These are phyloP conservation scores for Sorex fumeus DNA, from an alignment of 2,113 vertebrate species.

Conservation along the genomic window DNA sequence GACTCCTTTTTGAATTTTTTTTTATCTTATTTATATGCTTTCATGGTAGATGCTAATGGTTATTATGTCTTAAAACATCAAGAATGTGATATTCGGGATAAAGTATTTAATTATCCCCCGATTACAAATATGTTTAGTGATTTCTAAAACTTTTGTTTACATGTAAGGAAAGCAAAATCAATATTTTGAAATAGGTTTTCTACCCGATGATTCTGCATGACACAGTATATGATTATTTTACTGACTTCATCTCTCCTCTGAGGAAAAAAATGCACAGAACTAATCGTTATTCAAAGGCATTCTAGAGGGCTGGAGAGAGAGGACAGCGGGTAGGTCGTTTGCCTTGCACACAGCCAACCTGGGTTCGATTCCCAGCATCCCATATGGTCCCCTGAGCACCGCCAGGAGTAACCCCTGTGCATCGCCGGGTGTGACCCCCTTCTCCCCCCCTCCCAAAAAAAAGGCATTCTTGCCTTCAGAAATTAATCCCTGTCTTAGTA, in stretches of 20 bases:
- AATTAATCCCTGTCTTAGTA: background rate
- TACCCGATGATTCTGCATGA: slow-evolving; percentile 11
- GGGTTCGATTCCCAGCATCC: no score
- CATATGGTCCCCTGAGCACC: no score
- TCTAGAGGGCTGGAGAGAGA: no score
- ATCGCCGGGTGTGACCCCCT: no score
- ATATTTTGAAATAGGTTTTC: slow-evolving; percentile 53
- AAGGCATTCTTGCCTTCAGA: slow-evolving; percentile 23
- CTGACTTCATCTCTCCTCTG: slow-evolving; percentile 42
- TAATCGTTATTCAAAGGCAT: slow-evolving; percentile 48
- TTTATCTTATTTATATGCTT: slow-evolving; percentile 10
- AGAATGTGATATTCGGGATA: slow-evolving; percentile 23
- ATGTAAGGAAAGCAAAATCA: slow-evolving; percentile 47
- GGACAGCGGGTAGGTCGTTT: no score
- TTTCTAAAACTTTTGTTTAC: slow-evolving; percentile 59
- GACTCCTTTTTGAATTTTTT: slow-evolving; percentile 13
- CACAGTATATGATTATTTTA: background rate
- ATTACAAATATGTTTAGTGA: slow-evolving; percentile 25
- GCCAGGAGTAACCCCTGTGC: no score
- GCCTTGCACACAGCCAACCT: no score
- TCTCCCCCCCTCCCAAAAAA: no score
- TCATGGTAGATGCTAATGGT: slow-evolving; percentile 22
- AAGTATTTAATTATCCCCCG: slow-evolving; percentile 51
- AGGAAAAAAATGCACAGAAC: slow-evolving; percentile 21
- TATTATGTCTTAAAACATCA: slow-evolving; percentile 47